A percentile compares a stretch with the other conserved stretches of the same genome.
Conservation (phyloP, 2,797 vertebrate species). For the Heteromormyrus szaboi region DNA sequence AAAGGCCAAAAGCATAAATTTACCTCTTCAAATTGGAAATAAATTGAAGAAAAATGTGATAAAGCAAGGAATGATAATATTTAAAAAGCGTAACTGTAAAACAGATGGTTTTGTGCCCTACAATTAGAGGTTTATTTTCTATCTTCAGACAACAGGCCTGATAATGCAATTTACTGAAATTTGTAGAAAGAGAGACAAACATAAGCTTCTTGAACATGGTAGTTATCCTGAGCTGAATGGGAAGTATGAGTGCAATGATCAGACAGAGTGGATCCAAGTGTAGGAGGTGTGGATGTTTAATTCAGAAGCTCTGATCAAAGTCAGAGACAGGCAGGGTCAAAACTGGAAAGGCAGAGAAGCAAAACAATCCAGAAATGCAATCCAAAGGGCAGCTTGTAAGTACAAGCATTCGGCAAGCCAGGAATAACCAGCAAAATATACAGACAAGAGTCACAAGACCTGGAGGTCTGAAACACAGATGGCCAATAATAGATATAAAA, state of each 20-base stretch:
- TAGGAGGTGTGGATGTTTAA: not conserved
- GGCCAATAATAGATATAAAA: not conserved
- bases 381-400: not conserved
- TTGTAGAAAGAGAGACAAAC: not conserved
- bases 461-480: not conserved
- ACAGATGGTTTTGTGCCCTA: not conserved
- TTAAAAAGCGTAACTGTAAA: not conserved
- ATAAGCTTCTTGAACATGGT: not conserved
- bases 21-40: not conserved
- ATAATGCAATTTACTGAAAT: not conserved
- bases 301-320: not conserved
- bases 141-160: not conserved
- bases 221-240: not conserved
- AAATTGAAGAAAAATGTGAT: not conserved
- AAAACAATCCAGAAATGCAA: not conserved
- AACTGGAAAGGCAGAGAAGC: not conserved
- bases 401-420: not conserved
- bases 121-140: not conserved
- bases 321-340: not conserved
- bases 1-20: not conserved
- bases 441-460: not conserved
- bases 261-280: not conserved
- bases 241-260: not conserved
- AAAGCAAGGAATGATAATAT: not conserved
- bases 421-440: not conserved